Percentiles rank a stretch among this genome's conserved stretches.
phyloP scores from a whole-genome alignment of 1,140 invertebrate genomes.

The Callitettix versicolor region DNA sequence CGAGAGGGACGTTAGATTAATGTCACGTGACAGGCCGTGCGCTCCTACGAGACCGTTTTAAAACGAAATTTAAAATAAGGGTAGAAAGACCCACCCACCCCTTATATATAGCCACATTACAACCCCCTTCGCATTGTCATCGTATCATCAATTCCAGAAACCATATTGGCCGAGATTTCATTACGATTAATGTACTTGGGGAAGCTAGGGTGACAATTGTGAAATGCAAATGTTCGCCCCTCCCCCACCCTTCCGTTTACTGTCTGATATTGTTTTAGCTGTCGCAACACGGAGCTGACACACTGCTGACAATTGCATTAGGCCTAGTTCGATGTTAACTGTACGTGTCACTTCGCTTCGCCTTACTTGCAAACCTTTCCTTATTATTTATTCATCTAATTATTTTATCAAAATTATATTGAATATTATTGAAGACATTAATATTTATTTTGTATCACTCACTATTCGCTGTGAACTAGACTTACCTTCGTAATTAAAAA shows the following conservation, averaged over 20 bases:
- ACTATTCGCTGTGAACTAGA: too few species aligned
- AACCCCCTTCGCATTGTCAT: conserved; percentile 8
- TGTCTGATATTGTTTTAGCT: too few species aligned
- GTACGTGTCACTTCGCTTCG: too few species aligned
- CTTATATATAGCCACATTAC: conserved; percentile 8
- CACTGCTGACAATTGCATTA: too few species aligned
- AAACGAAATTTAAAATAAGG: conserved; percentile 24
- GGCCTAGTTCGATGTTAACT: too few species aligned
- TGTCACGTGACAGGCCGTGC: conserved; percentile 10
- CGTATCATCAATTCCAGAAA: conserved; percentile 25
- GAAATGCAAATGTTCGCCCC: conserved; percentile 4
- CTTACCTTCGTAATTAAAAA: too few species aligned
- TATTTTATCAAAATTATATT: too few species aligned
- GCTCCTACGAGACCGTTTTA: conserved; percentile 16
- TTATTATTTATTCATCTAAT: too few species aligned
- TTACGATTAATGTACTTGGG: conserved; percentile 23
- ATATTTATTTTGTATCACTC: too few species aligned
- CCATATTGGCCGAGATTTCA: conserved; percentile 26
- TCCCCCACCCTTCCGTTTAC: neutral
- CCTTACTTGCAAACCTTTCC: too few species aligned
- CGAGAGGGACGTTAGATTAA: conserved; percentile 17
- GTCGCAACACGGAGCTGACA: too few species aligned
- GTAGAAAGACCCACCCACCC: neutral
- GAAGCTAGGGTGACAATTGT: conserved; percentile 7
- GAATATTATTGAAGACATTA: too few species aligned